phyloP scores from a whole-genome alignment of 2,888 invertebrate genomes.

The Cephus rjabovi region DNA sequence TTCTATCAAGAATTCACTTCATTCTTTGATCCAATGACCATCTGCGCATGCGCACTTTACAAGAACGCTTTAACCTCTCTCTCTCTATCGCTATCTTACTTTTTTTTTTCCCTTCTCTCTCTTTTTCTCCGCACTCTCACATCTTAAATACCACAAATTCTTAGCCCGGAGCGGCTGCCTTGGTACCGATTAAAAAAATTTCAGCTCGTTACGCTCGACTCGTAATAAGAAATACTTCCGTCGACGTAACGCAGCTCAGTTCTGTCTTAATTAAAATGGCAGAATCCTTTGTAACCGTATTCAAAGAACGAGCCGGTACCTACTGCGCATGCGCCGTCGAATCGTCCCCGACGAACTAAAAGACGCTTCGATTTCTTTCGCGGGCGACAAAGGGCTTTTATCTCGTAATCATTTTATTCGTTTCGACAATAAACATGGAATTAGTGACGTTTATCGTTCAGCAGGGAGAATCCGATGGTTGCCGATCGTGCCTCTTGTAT shows the following conservation, averaged over 20 bases:
- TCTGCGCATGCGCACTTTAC: neutral
- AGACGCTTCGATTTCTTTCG: too few relatives aligned
- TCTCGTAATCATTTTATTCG: too few relatives aligned
- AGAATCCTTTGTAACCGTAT: too few relatives aligned
- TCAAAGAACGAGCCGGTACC: too few relatives aligned
- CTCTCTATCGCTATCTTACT: neutral
- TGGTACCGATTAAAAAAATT: constrained; percentile 11
- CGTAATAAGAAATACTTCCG: constrained; percentile 28
- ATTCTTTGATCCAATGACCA: neutral
- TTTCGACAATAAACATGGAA: too few relatives aligned
- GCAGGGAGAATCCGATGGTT: too few relatives aligned
- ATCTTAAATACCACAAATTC: constrained; percentile 34
- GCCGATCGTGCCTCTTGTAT: too few relatives aligned
- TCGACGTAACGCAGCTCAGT: too few relatives aligned
- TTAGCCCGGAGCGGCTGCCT: constrained; percentile 14
- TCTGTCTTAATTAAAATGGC: constrained; percentile 29
- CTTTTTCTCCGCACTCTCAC: neutral
- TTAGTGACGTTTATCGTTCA: too few relatives aligned
- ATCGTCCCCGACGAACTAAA: too few relatives aligned
- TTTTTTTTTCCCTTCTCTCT: neutral
- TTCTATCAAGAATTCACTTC: constrained; percentile 32
- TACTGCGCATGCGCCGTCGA: too few relatives aligned
- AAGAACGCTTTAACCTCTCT: neutral
- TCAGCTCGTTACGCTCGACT: constrained; percentile 35
- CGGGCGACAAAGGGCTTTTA: too few relatives aligned